phyloP scores from a whole-genome alignment of 2,888 invertebrate genomes.

The Miltochrista miniata region DNA sequence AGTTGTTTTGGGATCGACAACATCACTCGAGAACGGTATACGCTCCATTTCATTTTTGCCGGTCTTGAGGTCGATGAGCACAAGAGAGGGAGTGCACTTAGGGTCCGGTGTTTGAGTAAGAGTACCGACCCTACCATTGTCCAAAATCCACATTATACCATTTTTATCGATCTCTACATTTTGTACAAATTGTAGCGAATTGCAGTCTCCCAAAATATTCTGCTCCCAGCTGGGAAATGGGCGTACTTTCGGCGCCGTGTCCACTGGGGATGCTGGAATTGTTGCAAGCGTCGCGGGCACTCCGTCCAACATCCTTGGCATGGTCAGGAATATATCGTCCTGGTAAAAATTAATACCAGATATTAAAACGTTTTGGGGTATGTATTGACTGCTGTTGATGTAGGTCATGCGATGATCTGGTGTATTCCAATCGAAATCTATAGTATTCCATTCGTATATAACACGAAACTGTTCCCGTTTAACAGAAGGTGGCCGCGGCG shows the following conservation, averaged over 20 bases:
- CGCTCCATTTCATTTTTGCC: slow-evolving; percentile 81
- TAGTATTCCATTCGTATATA: slow-evolving; percentile 88
- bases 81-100: slow-evolving; percentile 87
- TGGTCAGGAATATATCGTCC: slow-evolving; percentile 86
- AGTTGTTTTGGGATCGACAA: slow-evolving; percentile 82
- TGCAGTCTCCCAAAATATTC: slow-evolving; percentile 87
- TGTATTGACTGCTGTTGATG: slow-evolving; percentile 82
- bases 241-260: slow-evolving; percentile 83
- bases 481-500: slow-evolving; percentile 55
- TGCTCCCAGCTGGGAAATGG: slow-evolving; percentile 89
- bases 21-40: slow-evolving; percentile 85
- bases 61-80: slow-evolving; percentile 86
- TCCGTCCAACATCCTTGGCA: slow-evolving; percentile 88
- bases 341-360: slow-evolving; percentile 88
- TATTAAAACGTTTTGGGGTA: slow-evolving; percentile 87
- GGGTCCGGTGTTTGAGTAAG: slow-evolving; percentile 78
- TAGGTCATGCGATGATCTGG: slow-evolving; percentile 81
- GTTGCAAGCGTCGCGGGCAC: slow-evolving; percentile 88
- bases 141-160: slow-evolving; percentile 88
- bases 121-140: slow-evolving; percentile 86
- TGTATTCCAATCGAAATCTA: slow-evolving; percentile 87
- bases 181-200: slow-evolving; percentile 89
- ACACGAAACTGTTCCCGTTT: slow-evolving; percentile 85
- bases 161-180: slow-evolving; percentile 88
- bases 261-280: slow-evolving; percentile 67